Base-by-base conservation (phyloP, 2,797 vertebrate genomes). In the Arctocebus calabarensis region DNA sequence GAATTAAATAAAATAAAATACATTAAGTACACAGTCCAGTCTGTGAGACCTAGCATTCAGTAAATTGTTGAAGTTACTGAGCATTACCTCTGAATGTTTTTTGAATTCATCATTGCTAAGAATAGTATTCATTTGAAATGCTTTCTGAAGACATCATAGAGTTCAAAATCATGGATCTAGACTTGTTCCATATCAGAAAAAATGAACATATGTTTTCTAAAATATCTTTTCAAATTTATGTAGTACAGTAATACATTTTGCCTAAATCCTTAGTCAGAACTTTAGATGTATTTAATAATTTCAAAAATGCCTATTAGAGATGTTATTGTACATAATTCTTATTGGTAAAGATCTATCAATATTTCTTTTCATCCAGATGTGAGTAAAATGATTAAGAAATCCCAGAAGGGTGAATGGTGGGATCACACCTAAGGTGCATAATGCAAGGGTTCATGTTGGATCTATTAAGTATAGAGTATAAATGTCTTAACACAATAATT, bases 41-140 rank as follows among this genome's bases (percentile, higher is more conserved):
- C 34, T 12, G 52, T 37, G 77, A 37, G 4, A 48, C 10, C n/a
- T 7, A 66, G 11, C 23, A 59, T 84, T 81, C 37, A 70, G 43
- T 64, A 90, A 88, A 84, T 59, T 52, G 11, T 71, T 43, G 32
- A 2, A 34, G 45, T 84, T 87, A 48, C 32, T 75, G 12, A 90
- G 7, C 77, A 34, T 4, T 20, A 19, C 45, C 71, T 79, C 29
- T 66, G 45, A 61, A 82, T 82, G 57, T 68, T 88, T 87, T 84
- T 27, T 84, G 27, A 84, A 86, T 25, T 61, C 20, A 52, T 73
- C 17, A 62, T 62, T 92, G 22, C 19, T 92, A 8, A 34, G 8
- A 52, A 52, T 34, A 79, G 6, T 75, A 70, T 90, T 87, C 32
- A 91, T 77, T 94, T 93, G 20, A 9, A 93, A 29, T 82, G 82